Evolutionary conservation across 2,888 invertebrate species (phyloP), one percentile per base, ranked within the genome.

Genomic region (Exephanes ischioxanthus): DNA sequence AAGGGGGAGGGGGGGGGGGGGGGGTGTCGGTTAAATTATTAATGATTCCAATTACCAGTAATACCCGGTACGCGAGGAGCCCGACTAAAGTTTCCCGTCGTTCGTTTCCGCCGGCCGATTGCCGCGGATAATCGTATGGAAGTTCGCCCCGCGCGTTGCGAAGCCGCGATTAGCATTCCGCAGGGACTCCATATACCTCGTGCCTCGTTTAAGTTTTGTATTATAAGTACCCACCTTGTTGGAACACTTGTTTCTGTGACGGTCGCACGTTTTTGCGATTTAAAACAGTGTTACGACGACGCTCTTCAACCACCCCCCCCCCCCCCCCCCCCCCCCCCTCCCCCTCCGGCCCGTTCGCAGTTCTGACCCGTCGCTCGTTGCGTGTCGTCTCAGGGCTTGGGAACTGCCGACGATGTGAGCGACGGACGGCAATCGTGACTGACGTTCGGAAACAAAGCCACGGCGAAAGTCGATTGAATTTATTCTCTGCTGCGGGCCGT

Each of bases 31-130:
- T 71, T 72, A 53, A 55, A 55, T 58, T 22, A 71, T 53, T 51
- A 71, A 72, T 55, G 55, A 48, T 55, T 53, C 48, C 72, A 72
- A 72, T 72, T 72, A 55, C 55, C 41, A 14, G 26, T 58, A 58
- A 58, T 58, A 58, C 53, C 9, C 22, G 55, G 22, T 72, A 55
- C 72, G 72, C 55, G 55, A 41, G 37, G 61, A 26, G 41, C 77
- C 37, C 67, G 67, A 37, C 67, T 68, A 67, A 68, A 67, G 55
- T 68, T 77, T 77, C 55, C 77, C 77, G 77, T 68, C 67, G 45
- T 67, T 68, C 37, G 77, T 77, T 77, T 77, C 77, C 77, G 67
- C 58, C 14, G 37, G 67, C 51, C 67, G 77, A 77, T 55, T 77
- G 55, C 67, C 55, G 41, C 55, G 67, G 63, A 75, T 68, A 41